Evolutionary conservation across 2,113 vertebrate genomes (phyloP), one percentile per base, ranked within the genome.

Genomic region (Lynx canadensis): DNA sequence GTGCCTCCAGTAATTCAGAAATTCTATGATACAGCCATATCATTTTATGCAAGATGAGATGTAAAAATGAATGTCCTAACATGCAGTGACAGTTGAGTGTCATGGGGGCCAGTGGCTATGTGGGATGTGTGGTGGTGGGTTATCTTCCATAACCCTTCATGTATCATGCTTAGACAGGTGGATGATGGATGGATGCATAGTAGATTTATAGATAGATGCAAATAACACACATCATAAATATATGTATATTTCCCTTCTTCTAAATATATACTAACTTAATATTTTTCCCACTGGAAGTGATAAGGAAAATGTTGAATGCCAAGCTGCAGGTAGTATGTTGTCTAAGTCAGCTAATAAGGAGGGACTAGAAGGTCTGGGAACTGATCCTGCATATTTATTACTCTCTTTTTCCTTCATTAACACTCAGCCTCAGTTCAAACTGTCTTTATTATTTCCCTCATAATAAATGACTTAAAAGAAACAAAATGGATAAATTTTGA

Each of bases 21-120:
- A 82, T 41, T 91, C 85, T 84, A 11, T 38, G 50, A 29, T 66
- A 71, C 5, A 88, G 18, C 3, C 15, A 41, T 48, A 38, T 18
- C 6, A 2, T 78, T 50, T 50, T 81, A 85, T 69, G 12, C 36
- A 95, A 94, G n/a, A 60, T 76, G 31, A 89, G 60, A 83, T 57
- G 3, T 88, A 80, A 90, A 96, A 91, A 86, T 73, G 52, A 94
- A n/a, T 79, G 41, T 15, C 21, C 10, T 84, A 38, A 91, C 76
- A 31, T 74, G 27, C 9, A 95, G 65, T 71, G 27, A 87, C 4
- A 65, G 4, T 36, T 25, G 6, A 76, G 55, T 76, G 25, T 38
- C 16, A 19, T 18, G 3, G 16, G 5, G 6, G 16, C 15, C 9
- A 82, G 10, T 41, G 27, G 33, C 4, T 55, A 25, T 31, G 23